Evolutionary conservation across 2,113 vertebrate genomes (phyloP).

Genomic region (Equus quagga): DNA sequence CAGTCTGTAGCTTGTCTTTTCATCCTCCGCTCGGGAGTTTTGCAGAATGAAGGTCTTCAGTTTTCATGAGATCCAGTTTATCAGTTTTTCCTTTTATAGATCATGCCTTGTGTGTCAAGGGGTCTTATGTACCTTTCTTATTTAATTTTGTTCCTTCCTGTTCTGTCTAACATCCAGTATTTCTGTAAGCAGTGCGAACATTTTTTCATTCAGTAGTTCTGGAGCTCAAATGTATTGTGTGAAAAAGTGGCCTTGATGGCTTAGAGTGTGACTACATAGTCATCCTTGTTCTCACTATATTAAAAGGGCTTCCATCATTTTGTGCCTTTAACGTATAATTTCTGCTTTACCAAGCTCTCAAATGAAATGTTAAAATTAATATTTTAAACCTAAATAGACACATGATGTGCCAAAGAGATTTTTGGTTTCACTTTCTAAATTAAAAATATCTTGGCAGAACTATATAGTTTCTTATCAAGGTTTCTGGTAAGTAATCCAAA

Average conservation of each 20-base stretch:
- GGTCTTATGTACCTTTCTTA: constrained; percentile 24
- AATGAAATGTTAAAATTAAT: constrained; percentile 21
- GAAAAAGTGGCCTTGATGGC: constrained; percentile 20
- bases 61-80: constrained; percentile 47
- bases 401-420: constrained; percentile 1
- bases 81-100: background rate
- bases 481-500: constrained; percentile 41
- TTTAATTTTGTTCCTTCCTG: constrained; percentile 49
- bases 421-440: constrained; percentile 76
- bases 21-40: constrained; percentile 19
- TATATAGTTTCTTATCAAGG: background rate
- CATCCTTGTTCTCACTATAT: background rate
- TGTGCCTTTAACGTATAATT: constrained; percentile 38
- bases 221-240: constrained; percentile 46
- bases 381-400: constrained; percentile 58
- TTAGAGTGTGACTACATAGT: background rate
- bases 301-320: constrained; percentile 62
- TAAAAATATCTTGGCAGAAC: constrained; percentile 65
- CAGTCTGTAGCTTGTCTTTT: background rate
- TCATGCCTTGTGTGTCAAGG: constrained; percentile 26
- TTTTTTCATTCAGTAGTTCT: constrained; percentile 1
- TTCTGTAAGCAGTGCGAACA: constrained; percentile 18
- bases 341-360: background rate
- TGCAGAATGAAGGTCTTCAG: constrained; percentile 26
- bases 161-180: background rate